Evolutionary conservation across 2,113 vertebrate species (phyloP), one percentile per base, ranked within the genome.

Genomic region (Sinocyclocheilus anophthalmus): DNA sequence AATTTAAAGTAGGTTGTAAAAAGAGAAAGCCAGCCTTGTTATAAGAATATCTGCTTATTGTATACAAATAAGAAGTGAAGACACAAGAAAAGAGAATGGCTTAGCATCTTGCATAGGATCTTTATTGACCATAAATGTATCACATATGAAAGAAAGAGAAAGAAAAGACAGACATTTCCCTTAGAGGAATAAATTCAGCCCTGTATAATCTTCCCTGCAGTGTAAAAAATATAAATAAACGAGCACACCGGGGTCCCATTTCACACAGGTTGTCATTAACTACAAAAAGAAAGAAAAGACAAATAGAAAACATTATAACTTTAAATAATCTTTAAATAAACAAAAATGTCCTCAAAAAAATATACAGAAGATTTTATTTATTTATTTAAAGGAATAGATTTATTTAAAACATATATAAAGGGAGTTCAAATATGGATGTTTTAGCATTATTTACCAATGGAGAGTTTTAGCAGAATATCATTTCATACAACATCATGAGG

Each of bases 51-150:
- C 39, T 76, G 7, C 14, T 14, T 10, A 42, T 37, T 63, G 7
- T 11, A 80, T 80, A 24, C 18, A 72, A 33, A 70, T 30, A n/a
- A 30, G 26, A 30, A 24, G 45, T 83, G 20, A 67, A 33, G 13
- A 18, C 26, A 63, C 4, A 84, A 77, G 20, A 76, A 78, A 12
- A 85, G 7, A 82, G 2, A n/a, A 80, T 10, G 24, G 50, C 3
- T 24, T 70, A 33, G 39, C 20, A 84, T 89, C 84, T 93, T 95
- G 94, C 94, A 95, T 95, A 95, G 93, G 76, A 90, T 86, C 84
- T 94, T 94, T 94, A 93, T 93, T 94, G n/a, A 89, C 88, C 63
- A 53, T 73, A 39, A 70, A 33, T 11, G 4, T 18, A 55, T 87
- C 89, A 88, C 67, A 77, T 83, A 53, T 88, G 86, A 72, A 87